phyloP scores from a whole-genome alignment of 2,113 vertebrate species.

The Sciurus niger region DNA sequence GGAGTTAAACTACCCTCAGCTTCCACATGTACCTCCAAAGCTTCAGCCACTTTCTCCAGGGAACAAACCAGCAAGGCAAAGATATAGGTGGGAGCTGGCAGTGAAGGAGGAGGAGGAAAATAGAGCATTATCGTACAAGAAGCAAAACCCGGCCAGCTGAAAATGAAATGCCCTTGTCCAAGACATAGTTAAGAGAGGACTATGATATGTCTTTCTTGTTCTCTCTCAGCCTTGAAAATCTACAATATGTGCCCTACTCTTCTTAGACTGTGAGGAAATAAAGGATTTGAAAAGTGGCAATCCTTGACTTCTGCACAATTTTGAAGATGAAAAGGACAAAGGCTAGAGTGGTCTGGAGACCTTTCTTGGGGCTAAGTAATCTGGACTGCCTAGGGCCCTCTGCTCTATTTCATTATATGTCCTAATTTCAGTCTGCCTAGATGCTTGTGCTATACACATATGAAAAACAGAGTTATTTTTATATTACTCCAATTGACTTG shows the following conservation, averaged over 20 bases:
- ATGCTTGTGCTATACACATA: background rate
- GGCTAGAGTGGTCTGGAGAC: background rate
- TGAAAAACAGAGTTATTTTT: slow-evolving; percentile 33
- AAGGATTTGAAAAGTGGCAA: background rate
- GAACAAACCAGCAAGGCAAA: background rate
- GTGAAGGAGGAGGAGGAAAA: background rate
- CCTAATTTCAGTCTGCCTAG: slow-evolving; percentile 23
- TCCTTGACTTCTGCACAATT: slow-evolving; percentile 36
- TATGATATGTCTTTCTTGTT: background rate
- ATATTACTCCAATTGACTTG: background rate
- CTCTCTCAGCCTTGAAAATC: background rate
- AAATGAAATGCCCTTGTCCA: background rate
- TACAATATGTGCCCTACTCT: background rate
- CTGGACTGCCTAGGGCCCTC: background rate
- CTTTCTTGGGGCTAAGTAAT: slow-evolving; percentile 1
- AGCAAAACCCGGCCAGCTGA: background rate
- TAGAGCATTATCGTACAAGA: background rate
- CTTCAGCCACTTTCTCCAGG: background rate
- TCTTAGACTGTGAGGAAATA: slow-evolving; percentile 23
- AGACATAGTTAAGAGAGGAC: background rate
- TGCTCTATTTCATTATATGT: background rate
- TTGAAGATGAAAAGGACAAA: background rate
- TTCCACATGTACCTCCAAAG: background rate
- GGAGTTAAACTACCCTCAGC: background rate
- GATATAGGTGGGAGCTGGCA: background rate